Evolutionary conservation across 2,113 vertebrate genomes (phyloP), one percentile per base, ranked within the genome.

Genomic region (Poecile atricapillus): DNA sequence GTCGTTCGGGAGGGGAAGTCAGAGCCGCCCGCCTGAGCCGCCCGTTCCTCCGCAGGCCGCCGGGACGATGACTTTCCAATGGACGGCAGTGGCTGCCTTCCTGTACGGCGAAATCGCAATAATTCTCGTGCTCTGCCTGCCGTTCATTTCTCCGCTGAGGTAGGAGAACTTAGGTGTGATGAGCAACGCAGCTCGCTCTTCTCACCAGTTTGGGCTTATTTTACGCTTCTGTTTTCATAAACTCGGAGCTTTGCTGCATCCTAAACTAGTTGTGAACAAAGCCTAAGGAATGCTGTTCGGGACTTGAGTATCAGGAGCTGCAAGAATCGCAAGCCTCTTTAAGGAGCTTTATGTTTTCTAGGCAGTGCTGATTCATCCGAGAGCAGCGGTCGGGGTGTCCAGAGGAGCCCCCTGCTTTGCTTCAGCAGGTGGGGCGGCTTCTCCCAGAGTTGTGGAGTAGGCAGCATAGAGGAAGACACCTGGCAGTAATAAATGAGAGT

Each of bases 81-180:
- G 99, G 99, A 98, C 97, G 2, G 98, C 98, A 1, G 99, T 99
- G 64, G 99, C 98, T 33, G 15, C 91, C 68, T 98, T 99, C 60
- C 98, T 99, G 22, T 99, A 99, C 74, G 95, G 97, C 24, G 99
- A 99, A 94, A 97, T 99, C 50, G 98, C 87, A 33, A 94, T 98
- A 8, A 96, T 98, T 52, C 90, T 99, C 30, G 71, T 99, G 94
- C 97, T 99, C 37, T 99, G 99, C 74, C 87, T 99, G 35, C 99
- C 99, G 9, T 99, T 99, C 70, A 97, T 99, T 88, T 98, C 99
- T 62, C 98, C 99, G 37, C 89, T 97, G 91, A 99, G 99, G 99
- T 99, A 90, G 49, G 87, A 98, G 83, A 97, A 37, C 24, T 59
- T 19, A 2, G 9, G 13, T 7, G 31, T 7, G 60, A 69, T n/a